These are phyloP conservation scores for Pangasius macronema DNA, from an alignment of 2,797 vertebrate genomes.

Conservation along the genomic window DNA sequence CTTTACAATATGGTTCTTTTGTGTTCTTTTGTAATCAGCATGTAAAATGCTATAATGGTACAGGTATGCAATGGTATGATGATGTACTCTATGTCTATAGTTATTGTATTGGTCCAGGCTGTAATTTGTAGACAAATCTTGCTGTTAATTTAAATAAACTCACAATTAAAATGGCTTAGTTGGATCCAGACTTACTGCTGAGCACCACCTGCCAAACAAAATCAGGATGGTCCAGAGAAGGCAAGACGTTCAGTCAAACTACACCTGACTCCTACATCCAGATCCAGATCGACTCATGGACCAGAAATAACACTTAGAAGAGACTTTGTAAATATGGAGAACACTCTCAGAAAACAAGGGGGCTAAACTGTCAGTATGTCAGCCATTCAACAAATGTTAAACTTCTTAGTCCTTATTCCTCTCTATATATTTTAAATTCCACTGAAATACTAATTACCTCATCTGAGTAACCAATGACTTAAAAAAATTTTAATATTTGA, in stretches of 20 bases:
- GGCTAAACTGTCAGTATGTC: neutral
- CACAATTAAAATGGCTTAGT: neutral
- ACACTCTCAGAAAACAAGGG: neutral
- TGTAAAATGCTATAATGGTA: conserved; percentile 35
- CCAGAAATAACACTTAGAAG: conserved; percentile 10
- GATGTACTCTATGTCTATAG: conserved; percentile 26
- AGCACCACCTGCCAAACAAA: conserved; percentile 4
- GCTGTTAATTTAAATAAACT: conserved; percentile 12
- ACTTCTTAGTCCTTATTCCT: neutral
- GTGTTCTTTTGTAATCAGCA: conserved; percentile 34
- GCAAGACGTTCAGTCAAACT: neutral
- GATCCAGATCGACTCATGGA: neutral
- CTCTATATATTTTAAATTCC: neutral
- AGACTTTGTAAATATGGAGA: neutral
- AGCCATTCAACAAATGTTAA: neutral
- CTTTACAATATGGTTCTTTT: conserved; percentile 29
- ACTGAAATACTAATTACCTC: neutral
- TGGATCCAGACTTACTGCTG: neutral
- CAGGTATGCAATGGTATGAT: conserved; percentile 37
- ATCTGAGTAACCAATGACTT: neutral
- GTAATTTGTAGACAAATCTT: conserved; percentile 19
- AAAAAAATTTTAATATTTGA: neutral
- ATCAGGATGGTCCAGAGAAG: neutral
- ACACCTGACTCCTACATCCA: neutral
- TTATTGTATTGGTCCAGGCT: conserved; percentile 23